Evolutionary conservation across 2,888 invertebrate genomes (phyloP).

Genomic region (Habroteleia sp.): DNA sequence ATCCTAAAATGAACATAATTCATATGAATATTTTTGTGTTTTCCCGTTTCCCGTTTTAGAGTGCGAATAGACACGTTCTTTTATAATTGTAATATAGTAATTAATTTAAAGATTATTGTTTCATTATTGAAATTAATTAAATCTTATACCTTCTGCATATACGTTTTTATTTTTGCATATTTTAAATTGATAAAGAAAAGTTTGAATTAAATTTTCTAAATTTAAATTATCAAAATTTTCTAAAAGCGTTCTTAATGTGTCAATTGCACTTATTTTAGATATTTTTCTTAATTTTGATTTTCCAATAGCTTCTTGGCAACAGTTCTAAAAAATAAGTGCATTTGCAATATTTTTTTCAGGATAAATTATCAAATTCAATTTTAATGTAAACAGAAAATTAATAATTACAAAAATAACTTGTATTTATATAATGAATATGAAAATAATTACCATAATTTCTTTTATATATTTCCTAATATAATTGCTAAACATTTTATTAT

Average conservation of each 20-base stretch:
- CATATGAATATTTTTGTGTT: no score
- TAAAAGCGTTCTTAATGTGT: not conserved
- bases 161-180: no score
- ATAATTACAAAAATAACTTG: no score
- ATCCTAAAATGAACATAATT: no score
- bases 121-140: no score
- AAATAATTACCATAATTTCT: constrained; percentile 2
- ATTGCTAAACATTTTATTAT: not conserved
- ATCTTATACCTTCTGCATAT: constrained; percentile 1
- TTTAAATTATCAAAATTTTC: constrained; percentile 6
- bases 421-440: not conserved
- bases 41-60: no score
- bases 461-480: not conserved
- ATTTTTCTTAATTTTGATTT: not conserved
- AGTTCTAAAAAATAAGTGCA: constrained; percentile 1
- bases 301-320: constrained; percentile 2
- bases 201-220: not conserved
- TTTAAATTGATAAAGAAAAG: not conserved
- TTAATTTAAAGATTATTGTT: not conserved
- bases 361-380: no score
- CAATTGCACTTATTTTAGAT: not conserved
- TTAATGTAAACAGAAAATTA: no score
- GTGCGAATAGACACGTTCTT: no score
- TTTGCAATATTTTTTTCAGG: no score
- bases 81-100: no score